phyloP scores from a whole-genome alignment of 1,140 invertebrate species.

The Drosophila sp. region DNA sequence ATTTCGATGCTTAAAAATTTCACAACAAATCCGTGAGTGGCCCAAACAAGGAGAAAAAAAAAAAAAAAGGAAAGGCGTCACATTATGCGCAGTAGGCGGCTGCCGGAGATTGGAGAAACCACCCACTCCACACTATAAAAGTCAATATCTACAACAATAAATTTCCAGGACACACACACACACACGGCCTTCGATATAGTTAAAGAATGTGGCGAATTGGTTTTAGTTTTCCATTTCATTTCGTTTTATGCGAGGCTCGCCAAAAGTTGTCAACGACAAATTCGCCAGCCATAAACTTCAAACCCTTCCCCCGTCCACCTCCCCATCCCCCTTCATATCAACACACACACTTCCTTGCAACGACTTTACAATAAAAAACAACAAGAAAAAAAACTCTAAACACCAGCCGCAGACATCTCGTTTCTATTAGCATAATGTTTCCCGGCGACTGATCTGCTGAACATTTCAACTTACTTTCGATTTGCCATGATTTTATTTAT shows the following conservation, averaged over 20 bases:
- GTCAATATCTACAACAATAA: conserved; percentile 81
- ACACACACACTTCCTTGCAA: conserved; percentile 4
- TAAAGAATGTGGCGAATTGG: conserved; percentile 50
- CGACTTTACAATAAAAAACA: conserved; percentile 55
- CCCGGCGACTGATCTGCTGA: conserved; percentile 34
- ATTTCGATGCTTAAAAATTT: conserved; percentile 67
- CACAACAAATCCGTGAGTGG: conserved; percentile 53
- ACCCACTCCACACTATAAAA: conserved; percentile 62
- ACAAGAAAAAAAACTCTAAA: conserved; percentile 25
- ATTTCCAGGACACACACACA: conserved; percentile 56
- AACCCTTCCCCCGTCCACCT: neutral
- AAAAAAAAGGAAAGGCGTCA: conserved; percentile 15
- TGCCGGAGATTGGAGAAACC: conserved; percentile 12
- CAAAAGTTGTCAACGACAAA: conserved; percentile 74
- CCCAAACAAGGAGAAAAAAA: neutral
- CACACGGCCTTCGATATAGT: conserved; percentile 43
- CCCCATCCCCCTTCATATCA: neutral
- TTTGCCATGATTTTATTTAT: conserved; percentile 78
- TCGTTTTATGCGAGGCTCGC: conserved; percentile 73
- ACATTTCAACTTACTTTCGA: conserved; percentile 46
- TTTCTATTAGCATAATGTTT: conserved; percentile 79
- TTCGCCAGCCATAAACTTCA: conserved; percentile 54
- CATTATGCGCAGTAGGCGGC: conserved; percentile 40
- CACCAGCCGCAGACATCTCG: conserved; percentile 58
- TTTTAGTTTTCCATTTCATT: conserved; percentile 77